These are phyloP conservation scores for Aphaenogaster rudis DNA, from an alignment of 1,140 invertebrate genomes.

Conservation along the genomic window DNA sequence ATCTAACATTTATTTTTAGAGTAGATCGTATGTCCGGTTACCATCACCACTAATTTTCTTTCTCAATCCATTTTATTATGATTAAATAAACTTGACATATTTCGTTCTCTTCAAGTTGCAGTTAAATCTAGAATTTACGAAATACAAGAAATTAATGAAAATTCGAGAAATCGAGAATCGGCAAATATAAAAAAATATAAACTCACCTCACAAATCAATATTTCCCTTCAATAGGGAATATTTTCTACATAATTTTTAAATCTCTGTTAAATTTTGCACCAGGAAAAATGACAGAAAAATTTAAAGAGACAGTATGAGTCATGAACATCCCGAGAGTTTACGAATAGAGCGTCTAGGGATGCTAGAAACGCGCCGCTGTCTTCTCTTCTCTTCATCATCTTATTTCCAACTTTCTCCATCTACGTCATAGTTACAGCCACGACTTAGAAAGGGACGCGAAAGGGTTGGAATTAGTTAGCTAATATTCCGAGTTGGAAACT, in stretches of 20 bases:
- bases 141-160: neutral
- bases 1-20: conserved; percentile 11
- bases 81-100: neutral
- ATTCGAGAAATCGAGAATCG: neutral
- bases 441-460: conserved; percentile 19
- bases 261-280: neutral
- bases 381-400: neutral
- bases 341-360: neutral
- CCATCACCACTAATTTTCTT: neutral
- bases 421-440: conserved; percentile 32
- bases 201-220: neutral
- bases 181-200: neutral
- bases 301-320: neutral
- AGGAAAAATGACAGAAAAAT: neutral
- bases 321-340: neutral
- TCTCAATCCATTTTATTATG: neutral
- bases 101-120: neutral
- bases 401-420: conserved; percentile 50
- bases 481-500: conserved; percentile 45
- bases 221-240: neutral
- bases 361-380: neutral
- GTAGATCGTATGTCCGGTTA: neutral
- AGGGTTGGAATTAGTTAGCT: conserved; percentile 26
- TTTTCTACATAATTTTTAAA: neutral
- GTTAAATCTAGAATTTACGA: neutral